A percentile compares a stretch with the other conserved stretches of the same genome.
phyloP scores from a whole-genome alignment of 2,113 vertebrate species.

The Daubentonia madagascariensis region DNA sequence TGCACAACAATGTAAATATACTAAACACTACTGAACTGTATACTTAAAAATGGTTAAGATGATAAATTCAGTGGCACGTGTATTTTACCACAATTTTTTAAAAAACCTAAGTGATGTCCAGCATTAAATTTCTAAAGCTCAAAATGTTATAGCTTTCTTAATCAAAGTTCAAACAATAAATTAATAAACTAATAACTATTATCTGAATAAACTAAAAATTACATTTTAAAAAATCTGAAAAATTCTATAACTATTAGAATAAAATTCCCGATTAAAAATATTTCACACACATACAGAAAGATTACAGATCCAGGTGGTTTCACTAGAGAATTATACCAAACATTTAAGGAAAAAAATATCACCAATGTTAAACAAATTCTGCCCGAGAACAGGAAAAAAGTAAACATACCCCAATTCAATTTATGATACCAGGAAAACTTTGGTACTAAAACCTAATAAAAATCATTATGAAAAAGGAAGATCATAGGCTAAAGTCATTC shows the following conservation, averaged over 20 bases:
- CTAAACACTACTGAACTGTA: not conserved
- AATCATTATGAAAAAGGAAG: slow-evolving; percentile 1
- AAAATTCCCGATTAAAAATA: slow-evolving; percentile 26
- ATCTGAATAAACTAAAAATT: slow-evolving; percentile 20
- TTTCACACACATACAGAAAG: not conserved
- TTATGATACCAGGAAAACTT: not conserved
- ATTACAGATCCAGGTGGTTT: not conserved
- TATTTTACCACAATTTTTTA: not conserved
- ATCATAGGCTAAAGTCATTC: not conserved
- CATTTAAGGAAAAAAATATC: not conserved
- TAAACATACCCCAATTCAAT: not conserved
- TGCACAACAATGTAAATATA: not conserved
- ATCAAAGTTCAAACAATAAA: slow-evolving; percentile 8
- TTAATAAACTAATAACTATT: not conserved
- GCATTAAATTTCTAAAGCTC: not conserved
- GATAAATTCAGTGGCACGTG: not conserved
- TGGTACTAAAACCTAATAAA: not conserved
- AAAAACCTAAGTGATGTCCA: not conserved
- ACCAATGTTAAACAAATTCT: not conserved
- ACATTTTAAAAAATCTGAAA: not conserved
- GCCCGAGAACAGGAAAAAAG: not conserved
- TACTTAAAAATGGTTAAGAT: not conserved
- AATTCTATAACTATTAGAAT: not conserved
- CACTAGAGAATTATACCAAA: not conserved
- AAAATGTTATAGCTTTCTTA: not conserved